Percentiles rank a stretch among this genome's conserved stretches.
Conservation (phyloP, 1,140 invertebrate genomes). For the Pseudomyrmex concolor region DNA sequence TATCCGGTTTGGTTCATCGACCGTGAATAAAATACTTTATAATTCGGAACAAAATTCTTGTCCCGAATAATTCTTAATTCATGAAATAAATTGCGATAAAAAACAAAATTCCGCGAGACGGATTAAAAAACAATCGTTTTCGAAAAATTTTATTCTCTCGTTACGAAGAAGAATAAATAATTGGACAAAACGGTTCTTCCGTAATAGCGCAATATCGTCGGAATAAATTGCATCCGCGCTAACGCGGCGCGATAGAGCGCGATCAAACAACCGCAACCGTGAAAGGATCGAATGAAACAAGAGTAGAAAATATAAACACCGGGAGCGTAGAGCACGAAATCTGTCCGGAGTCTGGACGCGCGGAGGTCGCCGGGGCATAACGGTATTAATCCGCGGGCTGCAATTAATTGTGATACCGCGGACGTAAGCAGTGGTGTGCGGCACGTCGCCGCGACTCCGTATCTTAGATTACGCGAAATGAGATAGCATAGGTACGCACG, state of each 20-base stretch:
- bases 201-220: conserved; percentile 28
- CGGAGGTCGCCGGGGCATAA: conserved; percentile 62
- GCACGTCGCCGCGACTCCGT: conserved; percentile 38
- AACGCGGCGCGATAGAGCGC: conserved; percentile 5
- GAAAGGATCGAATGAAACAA: conserved; percentile 56
- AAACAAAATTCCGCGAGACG: neutral
- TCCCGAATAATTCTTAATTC: neutral
- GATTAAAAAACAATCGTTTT: neutral
- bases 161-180: neutral
- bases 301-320: conserved; percentile 62
- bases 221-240: conserved; percentile 30
- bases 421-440: conserved; percentile 46
- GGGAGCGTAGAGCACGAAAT: conserved; percentile 57
- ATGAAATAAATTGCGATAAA: neutral
- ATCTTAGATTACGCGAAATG: conserved; percentile 56
- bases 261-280: neutral
- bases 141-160: neutral
- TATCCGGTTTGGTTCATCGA: too few species aligned
- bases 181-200: conserved; percentile 25
- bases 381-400: conserved; percentile 63
- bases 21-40: conserved; percentile 23
- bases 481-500: conserved; percentile 21
- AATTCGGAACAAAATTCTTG: neutral
- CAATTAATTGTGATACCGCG: conserved; percentile 70
- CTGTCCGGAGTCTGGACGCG: conserved; percentile 52